Base-by-base conservation (phyloP, 2,113 vertebrate genomes). In the Choloepus hoffmanni region DNA sequence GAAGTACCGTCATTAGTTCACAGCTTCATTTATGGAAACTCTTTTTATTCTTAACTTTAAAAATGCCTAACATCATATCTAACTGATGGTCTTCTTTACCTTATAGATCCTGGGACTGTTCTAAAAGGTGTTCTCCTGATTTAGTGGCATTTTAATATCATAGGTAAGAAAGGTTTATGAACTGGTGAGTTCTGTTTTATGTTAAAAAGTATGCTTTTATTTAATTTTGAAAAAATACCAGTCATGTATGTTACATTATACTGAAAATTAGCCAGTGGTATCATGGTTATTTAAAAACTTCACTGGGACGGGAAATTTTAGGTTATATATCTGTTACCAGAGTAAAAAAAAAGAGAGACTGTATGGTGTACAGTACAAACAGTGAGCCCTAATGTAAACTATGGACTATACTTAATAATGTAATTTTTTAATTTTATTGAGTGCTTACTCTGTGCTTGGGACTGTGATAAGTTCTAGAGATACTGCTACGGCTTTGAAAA, bases 131-230 rank as follows among this genome's bases (percentile, higher is more conserved):
- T 83, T 65, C 89, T 72, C 67, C 18, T 14, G 68, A 62, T 92
- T 55, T 36, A 70, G 90, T 76, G 65, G 26, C 10, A 53, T 91
- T 76, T 93, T 96, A 74, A 77, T 72, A 95, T 72, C n/a, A 68
- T 43, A 96, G 70, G 76, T 95, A 94, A 90, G 88, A 89, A 85
- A 89, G 73, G 5, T 83, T 90, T 86, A n/a, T 92, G 81, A 78
- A 26, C 15, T 78, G 13, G 21, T 12, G 79, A 91, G 18, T 85
- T 96, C 43, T 89, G 60, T 45, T 91, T 94, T 73, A 45, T 60
- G 26, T 77, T 90, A 24, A 24, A 74, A 85, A 63, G n/a, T 82
- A 36, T 90, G 12, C 45, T 70, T 88, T 85, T 65, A 89, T 50
- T 95, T 79, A 76, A 43, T 19, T 73, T 89, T 72, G 87, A 13